Conservation (phyloP, 1,140 invertebrate species). For the Manduca sexta region DNA sequence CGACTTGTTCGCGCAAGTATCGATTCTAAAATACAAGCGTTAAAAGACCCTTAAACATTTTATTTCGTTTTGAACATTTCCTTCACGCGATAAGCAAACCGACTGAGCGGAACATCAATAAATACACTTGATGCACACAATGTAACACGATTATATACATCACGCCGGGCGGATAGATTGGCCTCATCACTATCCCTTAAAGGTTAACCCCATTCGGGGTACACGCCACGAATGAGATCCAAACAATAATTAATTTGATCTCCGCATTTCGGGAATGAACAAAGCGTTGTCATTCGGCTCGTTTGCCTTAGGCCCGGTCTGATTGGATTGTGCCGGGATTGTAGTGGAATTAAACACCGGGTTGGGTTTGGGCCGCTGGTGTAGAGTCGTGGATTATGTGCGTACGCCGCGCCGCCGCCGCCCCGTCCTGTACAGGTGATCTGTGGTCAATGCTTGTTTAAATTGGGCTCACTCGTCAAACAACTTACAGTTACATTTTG, state of each 20-base stretch:
- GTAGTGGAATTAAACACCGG: constrained; percentile 16
- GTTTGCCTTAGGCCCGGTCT: constrained; percentile 12
- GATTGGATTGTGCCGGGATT: constrained; percentile 38
- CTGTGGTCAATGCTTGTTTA: too few species aligned
- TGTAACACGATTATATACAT: neutral
- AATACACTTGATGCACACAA: neutral
- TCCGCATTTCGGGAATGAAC: constrained; percentile 16
- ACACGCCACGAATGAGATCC: constrained; percentile 15
- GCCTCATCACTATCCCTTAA: constrained; percentile 1
- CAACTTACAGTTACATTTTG: too few species aligned
- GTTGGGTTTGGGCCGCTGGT: too few species aligned
- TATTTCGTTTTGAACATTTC: too few species aligned
- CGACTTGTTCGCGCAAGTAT: too few species aligned
- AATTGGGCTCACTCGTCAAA: too few species aligned
- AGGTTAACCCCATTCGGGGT: constrained; percentile 19
- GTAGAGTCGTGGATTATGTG: neutral
- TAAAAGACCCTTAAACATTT: too few species aligned
- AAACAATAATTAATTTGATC: constrained; percentile 38
- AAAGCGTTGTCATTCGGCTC: constrained; percentile 20
- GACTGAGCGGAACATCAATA: neutral
- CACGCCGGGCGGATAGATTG: constrained; percentile 11
- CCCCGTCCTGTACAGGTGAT: constrained; percentile 2
- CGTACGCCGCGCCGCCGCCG: too few species aligned
- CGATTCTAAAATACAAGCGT: too few species aligned
- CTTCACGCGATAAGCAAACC: too few species aligned